Evolutionary conservation across 2,888 invertebrate species (phyloP).

Genomic region (Athalia cordata): DNA sequence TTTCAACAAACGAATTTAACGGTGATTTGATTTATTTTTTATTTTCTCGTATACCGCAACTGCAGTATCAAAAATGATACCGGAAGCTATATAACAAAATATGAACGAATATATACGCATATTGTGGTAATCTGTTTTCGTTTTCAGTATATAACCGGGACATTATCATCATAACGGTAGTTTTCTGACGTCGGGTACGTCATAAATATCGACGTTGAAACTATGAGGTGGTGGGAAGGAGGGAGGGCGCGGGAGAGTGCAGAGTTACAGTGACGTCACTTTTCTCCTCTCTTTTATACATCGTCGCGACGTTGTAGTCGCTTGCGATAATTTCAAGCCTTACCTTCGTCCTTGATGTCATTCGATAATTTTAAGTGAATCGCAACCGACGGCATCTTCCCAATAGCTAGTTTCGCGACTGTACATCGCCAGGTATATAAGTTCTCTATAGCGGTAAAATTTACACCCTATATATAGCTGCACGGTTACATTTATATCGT

Average conservation of each 20-base stretch:
- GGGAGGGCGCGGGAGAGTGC: background rate
- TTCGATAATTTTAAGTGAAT: constrained; percentile 15
- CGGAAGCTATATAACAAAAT: too few species aligned
- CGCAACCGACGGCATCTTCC: background rate
- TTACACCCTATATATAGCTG: too few species aligned
- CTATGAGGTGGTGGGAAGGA: background rate
- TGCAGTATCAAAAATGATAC: too few species aligned
- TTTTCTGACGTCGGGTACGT: too few species aligned
- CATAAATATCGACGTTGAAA: background rate
- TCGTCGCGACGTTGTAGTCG: background rate
- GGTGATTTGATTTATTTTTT: too few species aligned
- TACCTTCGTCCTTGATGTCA: background rate
- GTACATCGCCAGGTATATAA: background rate
- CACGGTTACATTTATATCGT: too few species aligned
- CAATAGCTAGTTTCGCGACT: background rate
- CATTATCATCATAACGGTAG: too few species aligned
- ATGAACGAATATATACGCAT: too few species aligned
- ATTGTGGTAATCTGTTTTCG: too few species aligned
- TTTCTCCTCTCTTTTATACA: background rate
- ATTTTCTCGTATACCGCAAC: too few species aligned
- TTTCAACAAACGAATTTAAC: too few species aligned
- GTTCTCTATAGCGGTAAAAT: background rate
- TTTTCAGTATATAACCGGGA: too few species aligned
- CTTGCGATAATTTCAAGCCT: constrained; percentile 2
- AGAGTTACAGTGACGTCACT: constrained; percentile 6